phyloP scores from a whole-genome alignment of 2,113 vertebrate species.

The Mesoclemmys tuberculata region DNA sequence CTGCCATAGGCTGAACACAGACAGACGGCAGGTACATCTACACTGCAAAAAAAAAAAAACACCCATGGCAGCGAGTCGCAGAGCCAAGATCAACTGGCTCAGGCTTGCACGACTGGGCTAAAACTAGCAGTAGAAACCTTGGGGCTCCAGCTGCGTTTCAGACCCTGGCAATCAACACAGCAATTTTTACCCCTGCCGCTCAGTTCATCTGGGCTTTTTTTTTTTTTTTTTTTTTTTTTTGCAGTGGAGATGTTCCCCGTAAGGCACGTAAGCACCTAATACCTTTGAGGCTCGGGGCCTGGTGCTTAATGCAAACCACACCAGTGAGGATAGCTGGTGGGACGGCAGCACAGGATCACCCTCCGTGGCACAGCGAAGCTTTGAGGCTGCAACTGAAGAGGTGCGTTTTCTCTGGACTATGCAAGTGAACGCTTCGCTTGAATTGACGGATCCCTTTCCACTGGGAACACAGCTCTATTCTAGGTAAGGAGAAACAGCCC shows the following conservation, averaged over 20 bases:
- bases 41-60: no score
- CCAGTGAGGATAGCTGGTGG: background rate
- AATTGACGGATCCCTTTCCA: background rate
- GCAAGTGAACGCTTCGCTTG: background rate
- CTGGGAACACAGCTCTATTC: background rate
- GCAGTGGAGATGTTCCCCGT: no score
- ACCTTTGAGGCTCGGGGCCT: background rate
- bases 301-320: background rate
- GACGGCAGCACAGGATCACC: background rate
- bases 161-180: no score
- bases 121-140: background rate
- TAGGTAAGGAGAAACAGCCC: no score
- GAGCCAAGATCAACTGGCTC: background rate
- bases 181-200: no score
- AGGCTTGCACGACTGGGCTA: fast-evolving
- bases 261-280: background rate
- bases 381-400: background rate
- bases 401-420: background rate
- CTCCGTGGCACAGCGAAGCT: background rate
- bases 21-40: background rate
- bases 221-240: no score
- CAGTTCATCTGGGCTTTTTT: no score
- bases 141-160: background rate
- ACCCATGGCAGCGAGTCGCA: no score
- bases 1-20: background rate